Base-by-base conservation (phyloP, 2,113 vertebrate species). In the Cavia aperea region DNA sequence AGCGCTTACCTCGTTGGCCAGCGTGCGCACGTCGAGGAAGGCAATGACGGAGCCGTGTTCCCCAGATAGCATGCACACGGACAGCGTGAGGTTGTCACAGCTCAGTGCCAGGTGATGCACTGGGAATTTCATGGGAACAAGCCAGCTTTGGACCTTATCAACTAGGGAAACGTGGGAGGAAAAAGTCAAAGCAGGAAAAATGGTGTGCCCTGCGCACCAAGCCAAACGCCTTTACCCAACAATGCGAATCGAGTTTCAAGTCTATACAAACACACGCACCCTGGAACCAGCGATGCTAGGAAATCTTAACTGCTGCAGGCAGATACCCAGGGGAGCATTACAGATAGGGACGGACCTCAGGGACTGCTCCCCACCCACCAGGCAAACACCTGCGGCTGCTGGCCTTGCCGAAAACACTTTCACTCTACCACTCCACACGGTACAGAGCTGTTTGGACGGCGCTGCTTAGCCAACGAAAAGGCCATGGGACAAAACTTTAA, bases 11-110 rank as follows among this genome's bases (percentile, higher is more conserved):
- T 98, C 98, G 93, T 99, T 99, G 26, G 98, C 95, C 93, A 99
- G 98, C 0, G 98, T 98, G 33, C 99, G 98, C 78, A 99, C 97
- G 29, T 99, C 99, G 86, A 98, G 99, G 96, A 99, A 99, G 31
- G 97, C 97, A n/a, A 99, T 93, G 14, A 97, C 97, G 95, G 98
- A 97, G 0, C 98, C 97, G 0, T 95, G 62, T 39, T 98, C 98
- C 3, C 96, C 96, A 39, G 98, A 98, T 81, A 96, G 86, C 96
- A 98, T 98, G 92, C 99, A 99, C 7, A 98, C 98, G 0, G 99
- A 99, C 51, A 99, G 96, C 0, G 98, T 99, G 66, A 99, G 98
- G 39, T 98, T 99, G 90, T 99, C 99, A 54, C 98, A 98, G 96
- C 98, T 99, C 84, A 99, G 98, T 31, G 99, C 98, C 95, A 99